phyloP scores from a whole-genome alignment of 2,797 vertebrate genomes.

The Pseudochirops corinnae region DNA sequence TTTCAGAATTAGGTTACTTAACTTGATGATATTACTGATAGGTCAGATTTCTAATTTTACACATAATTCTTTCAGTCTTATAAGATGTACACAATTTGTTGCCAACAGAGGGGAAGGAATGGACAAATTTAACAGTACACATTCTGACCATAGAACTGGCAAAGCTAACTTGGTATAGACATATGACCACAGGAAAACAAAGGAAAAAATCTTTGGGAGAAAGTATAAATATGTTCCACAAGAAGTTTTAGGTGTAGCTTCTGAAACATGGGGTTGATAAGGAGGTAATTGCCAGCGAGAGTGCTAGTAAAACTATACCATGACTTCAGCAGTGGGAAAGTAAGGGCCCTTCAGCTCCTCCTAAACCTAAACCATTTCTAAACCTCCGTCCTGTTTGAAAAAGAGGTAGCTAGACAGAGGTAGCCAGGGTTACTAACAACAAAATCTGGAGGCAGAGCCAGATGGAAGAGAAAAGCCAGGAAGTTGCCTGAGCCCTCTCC shows the following conservation, averaged over 20 bases:
- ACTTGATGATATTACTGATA: conserved; percentile 6
- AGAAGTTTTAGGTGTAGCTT: neutral
- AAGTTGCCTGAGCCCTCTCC: neutral
- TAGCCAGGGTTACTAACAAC: neutral
- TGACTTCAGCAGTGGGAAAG: neutral
- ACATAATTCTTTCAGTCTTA: neutral
- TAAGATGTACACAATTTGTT: neutral
- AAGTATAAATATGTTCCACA: neutral
- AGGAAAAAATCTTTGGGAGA: conserved; percentile 40
- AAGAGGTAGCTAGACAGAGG: neutral
- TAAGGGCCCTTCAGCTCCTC: neutral
- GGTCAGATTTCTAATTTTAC: neutral
- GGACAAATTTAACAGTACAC: neutral
- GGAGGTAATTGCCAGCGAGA: neutral
- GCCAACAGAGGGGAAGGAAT: neutral
- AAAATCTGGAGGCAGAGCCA: neutral
- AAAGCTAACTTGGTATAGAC: neutral
- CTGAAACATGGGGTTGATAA: neutral
- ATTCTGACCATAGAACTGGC: neutral
- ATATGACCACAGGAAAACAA: neutral
- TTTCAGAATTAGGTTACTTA: neutral
- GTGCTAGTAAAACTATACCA: neutral
- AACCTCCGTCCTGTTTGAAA: neutral
- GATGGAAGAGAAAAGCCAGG: neutral
- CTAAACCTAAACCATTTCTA: neutral